Percentiles rank a stretch among this genome's conserved stretches.
Conservation (phyloP, 2,888 invertebrate species). For the Balanococcus diminutus region DNA sequence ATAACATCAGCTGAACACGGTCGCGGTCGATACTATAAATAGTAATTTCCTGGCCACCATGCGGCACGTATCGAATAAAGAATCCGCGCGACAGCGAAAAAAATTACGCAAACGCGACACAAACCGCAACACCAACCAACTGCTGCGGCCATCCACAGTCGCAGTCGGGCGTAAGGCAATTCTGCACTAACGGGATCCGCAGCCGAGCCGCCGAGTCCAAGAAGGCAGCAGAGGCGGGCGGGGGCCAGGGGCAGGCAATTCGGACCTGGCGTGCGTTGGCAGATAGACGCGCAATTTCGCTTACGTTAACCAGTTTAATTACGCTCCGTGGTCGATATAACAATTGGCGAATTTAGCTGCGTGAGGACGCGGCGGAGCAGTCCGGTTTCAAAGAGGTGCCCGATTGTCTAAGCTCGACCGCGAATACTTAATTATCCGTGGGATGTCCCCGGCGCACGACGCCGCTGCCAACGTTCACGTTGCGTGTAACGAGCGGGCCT, state of each 20-base stretch:
- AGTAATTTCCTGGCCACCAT: background rate
- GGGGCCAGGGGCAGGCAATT: background rate
- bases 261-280: background rate
- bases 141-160: background rate
- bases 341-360: background rate
- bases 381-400: background rate
- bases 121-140: background rate
- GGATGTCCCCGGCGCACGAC: background rate
- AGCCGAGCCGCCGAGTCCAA: too few species aligned
- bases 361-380: background rate
- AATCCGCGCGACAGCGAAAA: slow-evolving; percentile 14
- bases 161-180: background rate
- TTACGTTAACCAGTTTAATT: slow-evolving; percentile 25
- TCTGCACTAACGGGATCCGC: background rate
- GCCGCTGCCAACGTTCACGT: background rate
- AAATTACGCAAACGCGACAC: slow-evolving; percentile 9
- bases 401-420: slow-evolving; percentile 30
- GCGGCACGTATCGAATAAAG: background rate
- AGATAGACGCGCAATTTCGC: background rate
- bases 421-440: slow-evolving; percentile 28
- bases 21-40: background rate
- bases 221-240: background rate
- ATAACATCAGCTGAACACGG: slow-evolving; percentile 10
- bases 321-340: background rate
- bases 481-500: background rate